phyloP scores from a whole-genome alignment of 2,888 invertebrate genomes.

The Gymnoscelis rufifasciata region DNA sequence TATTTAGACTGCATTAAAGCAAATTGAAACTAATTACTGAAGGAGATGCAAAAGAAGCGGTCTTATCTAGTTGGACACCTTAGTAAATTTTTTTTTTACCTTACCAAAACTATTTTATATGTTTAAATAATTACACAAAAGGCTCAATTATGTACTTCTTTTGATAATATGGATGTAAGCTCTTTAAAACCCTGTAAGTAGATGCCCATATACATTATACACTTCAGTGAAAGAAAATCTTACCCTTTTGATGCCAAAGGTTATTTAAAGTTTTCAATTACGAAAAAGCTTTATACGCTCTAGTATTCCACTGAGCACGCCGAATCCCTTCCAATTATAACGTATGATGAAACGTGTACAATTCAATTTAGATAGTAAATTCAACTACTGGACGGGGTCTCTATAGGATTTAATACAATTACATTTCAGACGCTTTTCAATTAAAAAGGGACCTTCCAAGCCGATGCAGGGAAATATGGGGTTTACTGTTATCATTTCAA shows the following conservation, averaged over 20 bases:
- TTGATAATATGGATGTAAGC: too few relatives aligned
- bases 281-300: not conserved
- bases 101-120: too few relatives aligned
- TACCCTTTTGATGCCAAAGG: not conserved
- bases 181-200: too few relatives aligned
- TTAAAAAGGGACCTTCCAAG: not conserved
- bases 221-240: too few relatives aligned
- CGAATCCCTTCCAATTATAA: constrained; percentile 10
- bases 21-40: too few relatives aligned
- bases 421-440: constrained; percentile 6
- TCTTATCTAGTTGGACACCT: too few relatives aligned
- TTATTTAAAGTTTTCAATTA: constrained; percentile 12
- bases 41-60: too few relatives aligned
- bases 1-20: too few relatives aligned
- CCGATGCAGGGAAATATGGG: not conserved
- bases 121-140: too few relatives aligned
- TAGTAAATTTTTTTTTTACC: too few relatives aligned
- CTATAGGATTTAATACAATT: constrained; percentile 7
- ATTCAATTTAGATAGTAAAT: constrained; percentile 20
- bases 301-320: constrained; percentile 6
- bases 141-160: too few relatives aligned
- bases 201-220: too few relatives aligned
- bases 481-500: not conserved
- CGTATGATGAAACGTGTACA: constrained; percentile 6
- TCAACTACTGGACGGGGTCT: constrained; percentile 11